Percentiles rank a stretch among this genome's conserved stretches.
Evolutionary conservation across 2,797 vertebrate genomes (phyloP).

Genomic region (Capromys pilorides): DNA sequence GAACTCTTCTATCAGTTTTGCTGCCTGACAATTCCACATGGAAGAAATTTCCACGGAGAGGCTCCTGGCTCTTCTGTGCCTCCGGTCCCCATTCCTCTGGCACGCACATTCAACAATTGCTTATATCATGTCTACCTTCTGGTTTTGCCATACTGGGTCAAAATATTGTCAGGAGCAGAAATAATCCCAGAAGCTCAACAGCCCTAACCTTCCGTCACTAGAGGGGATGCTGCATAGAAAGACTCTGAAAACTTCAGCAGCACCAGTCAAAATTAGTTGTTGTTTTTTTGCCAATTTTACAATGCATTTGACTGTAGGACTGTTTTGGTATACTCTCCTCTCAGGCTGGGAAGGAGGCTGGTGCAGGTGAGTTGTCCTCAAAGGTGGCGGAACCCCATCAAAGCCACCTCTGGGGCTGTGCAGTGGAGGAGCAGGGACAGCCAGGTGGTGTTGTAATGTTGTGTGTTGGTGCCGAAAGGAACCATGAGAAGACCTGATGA

Average conservation of each 20-base stretch:
- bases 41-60: background rate
- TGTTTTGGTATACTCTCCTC: background rate
- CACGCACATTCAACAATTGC: fast-evolving
- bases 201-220: background rate
- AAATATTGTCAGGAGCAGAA: background rate
- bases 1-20: background rate
- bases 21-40: background rate
- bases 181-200: background rate
- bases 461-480: no score
- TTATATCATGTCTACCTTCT: fast-evolving
- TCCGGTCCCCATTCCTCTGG: fast-evolving
- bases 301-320: no score
- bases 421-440: fast-evolving
- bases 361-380: no score
- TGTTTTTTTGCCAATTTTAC: background rate
- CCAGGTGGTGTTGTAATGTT: no score
- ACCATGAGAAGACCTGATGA: no score
- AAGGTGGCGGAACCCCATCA: fast-evolving
- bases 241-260: background rate
- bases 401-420: background rate
- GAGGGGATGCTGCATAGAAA: background rate
- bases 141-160: background rate
- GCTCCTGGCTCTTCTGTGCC: background rate
- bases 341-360: no score
- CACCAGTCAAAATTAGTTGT: background rate